Base-by-base conservation (phyloP, 2,797 vertebrate species). In the Notoglanidium macrostoma region DNA sequence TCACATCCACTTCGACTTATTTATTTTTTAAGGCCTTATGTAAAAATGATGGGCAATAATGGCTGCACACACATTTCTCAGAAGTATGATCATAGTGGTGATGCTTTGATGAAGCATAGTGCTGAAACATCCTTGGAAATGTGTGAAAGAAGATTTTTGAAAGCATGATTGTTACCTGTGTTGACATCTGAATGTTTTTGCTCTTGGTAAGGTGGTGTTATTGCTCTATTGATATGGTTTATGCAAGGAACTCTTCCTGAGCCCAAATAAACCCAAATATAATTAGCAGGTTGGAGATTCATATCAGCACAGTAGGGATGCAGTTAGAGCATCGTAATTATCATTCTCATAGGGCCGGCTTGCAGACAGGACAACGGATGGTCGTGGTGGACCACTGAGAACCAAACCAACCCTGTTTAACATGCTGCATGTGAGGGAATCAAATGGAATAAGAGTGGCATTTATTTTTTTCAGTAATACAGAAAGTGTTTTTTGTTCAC, bases 11-110 rank as follows among this genome's bases (percentile, higher is more conserved):
- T 76, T 87, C 86, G 61, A 84, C 46, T 80, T 87, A 85, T 90
- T 89, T 88, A 82, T 87, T 88, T 67, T 68, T 85, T 86, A 84
- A 80, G 11, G 68, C 49, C 63, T 86, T 86, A 80, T 86, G 59
- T 86, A 80, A 85, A 88, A 87, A 23, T 0, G 55, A 72, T 49
- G 32, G 12, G 40, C 84, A 80, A 86, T 21, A 88, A 87, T 73
- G 14, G 77, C 46, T 80, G 35, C 57, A 44, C 35, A 72, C 44
- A 32, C 0, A 35, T 17, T 74, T 46, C 14, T 76, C 29, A 40
- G 55, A 82, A 26, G 17, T 44, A 35, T 46, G 9, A 21, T 55
- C 32, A 32, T 7, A 32, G 54, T 54, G 21, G 44, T 8, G 59
- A n/a, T 59, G 17, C 35, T 79, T 40, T 82, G 61, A 76, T 76